Base-by-base conservation (phyloP, 2,797 vertebrate genomes). In the Spea hammondii region DNA sequence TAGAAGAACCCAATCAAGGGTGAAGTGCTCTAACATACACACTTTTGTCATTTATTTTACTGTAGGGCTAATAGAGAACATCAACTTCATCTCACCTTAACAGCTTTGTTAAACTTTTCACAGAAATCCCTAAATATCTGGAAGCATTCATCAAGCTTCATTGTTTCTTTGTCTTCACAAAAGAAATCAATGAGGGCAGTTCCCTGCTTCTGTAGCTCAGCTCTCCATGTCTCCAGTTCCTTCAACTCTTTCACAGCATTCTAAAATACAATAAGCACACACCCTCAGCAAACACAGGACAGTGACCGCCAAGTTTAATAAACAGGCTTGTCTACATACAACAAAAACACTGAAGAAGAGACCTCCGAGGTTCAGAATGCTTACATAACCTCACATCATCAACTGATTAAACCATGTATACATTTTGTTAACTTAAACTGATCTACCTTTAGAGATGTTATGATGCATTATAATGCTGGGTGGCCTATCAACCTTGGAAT, bases 41-140 rank as follows among this genome's bases (percentile, higher is more conserved):
- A 32, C 32, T 32, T 32, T 32, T 32, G 32, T 32, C 32, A 32
- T 32, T 9, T 14, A 14, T 14, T 50, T 49, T 17, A 3, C n/a
- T 6, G 17, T 13, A 50, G 8, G 13, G 9, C 8, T 46, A 8
- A 45, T 9, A 65, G 8, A 65, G 8, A 7, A 66, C 2, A 10
- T 12, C 4, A 8, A 59, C 7, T 59, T 64, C 10, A 10, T 72
- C 57, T 49, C 87, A 99, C 98, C 95, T 98, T 97, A 47, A 98
- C 96, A 4, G 97, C 97, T 77, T 96, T 99, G 87, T 94, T 94
- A 86, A 99, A 99, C 87, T 93, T 95, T 74, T 94, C 72, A 81
- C 96, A 99, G 87, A 99, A 99, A 85, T 99, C 97, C 84, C 95
- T 94, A 86, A 99, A 99, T 88, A 99, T 98, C 88, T 96, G 95